Conservation (phyloP, 2,113 vertebrate genomes). For the Casuarius casuarius region DNA sequence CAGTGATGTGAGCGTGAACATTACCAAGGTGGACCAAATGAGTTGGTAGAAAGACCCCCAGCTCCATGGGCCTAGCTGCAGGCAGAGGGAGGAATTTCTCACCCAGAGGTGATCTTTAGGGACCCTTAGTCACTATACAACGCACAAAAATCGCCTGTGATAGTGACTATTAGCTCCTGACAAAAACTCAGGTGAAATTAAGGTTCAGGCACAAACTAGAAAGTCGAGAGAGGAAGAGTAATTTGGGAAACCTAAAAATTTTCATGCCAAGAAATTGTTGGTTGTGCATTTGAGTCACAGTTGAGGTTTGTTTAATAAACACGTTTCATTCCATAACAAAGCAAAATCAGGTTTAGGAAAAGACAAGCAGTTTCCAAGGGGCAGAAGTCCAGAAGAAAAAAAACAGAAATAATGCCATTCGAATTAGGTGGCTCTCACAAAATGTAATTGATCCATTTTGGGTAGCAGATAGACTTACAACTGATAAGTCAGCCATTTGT, state of each 20-base stretch:
- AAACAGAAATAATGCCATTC: background rate
- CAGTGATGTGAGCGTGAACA: background rate
- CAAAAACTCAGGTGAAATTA: background rate
- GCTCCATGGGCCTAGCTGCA: background rate
- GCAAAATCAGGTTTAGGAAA: background rate
- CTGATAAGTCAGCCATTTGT: background rate
- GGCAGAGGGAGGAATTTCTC: background rate
- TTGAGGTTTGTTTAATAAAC: background rate
- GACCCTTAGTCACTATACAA: background rate
- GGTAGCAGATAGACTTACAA: fast-evolving
- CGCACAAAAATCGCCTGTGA: fast-evolving
- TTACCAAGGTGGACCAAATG: background rate
- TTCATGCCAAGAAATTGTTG: background rate
- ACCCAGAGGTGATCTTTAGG: background rate
- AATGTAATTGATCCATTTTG: background rate
- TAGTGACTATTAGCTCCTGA: background rate
- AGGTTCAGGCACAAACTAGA: background rate
- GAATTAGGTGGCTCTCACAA: background rate
- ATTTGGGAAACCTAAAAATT: background rate
- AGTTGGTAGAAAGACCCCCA: background rate
- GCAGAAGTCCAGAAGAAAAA: background rate
- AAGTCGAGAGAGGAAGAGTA: background rate
- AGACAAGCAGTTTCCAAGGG: background rate
- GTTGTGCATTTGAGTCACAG: background rate
- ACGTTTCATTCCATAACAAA: background rate